Base-by-base conservation (phyloP, 2,888 invertebrate species). In the Meta bourneti region DNA sequence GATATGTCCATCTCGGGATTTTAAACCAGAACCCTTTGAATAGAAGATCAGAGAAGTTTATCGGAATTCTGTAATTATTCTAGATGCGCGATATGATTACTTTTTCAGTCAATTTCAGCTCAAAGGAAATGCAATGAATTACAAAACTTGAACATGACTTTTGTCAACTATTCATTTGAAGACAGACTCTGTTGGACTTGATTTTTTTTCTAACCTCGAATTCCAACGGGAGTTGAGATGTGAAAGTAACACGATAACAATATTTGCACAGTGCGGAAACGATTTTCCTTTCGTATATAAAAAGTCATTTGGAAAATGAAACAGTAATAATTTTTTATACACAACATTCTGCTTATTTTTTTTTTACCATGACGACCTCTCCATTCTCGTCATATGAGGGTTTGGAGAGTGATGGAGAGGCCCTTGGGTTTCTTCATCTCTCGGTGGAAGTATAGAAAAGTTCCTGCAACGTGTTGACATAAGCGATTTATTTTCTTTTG, bases 401-500 rank as follows among this genome's bases (percentile, higher is more conserved):
- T 61, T 49, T 13, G 74, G 54, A 75, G 61, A 51, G 69, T 81
- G 71, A 81, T 74, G 61, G 49, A 84, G 84, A 75, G 75, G 84
- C 84, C 74, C 51, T 82, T 11, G 20, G 72, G 82, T 72, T 48
- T 69, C 69, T 72, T 71, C 71, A 82, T 70, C 71, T 82, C 82
- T 20, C 49, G 49, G 19, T 79, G 79, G 4, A 71, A 72, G 51
- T 6, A 61, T 34, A 61, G 61, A 9, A 51, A 70, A 19, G 54
- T 74, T 72, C 72, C 54, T 54, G 74, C 19, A 84, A 75, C 83
- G 72, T 84, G 83, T 84, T 84, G 83, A 84, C 83, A 84, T 16
- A 83, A 84, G 83, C 74, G 83, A 84, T 84, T 84, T 84, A 84
- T 84, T 84, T 61, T 51, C 83, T 34, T 75, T 51, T 7, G 70